These are phyloP conservation scores for Marcusenius ussheri DNA, from an alignment of 2,113 vertebrate species.

Conservation along the genomic window DNA sequence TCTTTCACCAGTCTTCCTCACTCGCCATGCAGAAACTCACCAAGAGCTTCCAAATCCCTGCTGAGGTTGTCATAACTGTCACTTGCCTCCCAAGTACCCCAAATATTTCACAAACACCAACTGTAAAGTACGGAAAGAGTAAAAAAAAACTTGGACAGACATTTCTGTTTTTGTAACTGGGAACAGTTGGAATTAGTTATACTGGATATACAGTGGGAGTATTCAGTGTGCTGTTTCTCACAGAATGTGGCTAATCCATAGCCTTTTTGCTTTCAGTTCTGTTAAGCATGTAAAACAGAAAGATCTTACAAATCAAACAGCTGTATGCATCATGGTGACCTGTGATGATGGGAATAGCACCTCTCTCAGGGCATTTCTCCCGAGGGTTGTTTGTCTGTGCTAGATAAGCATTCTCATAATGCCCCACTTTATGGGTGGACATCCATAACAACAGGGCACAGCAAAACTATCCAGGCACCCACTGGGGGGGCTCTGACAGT, in stretches of 20 bases:
- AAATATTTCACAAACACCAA: conserved; percentile 1
- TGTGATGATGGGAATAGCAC: neutral
- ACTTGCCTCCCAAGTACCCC: conserved; percentile 41
- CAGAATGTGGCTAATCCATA: neutral
- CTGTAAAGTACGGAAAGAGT: neutral
- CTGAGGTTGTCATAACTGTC: conserved; percentile 53
- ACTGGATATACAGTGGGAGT: neutral
- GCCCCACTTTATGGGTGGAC: neutral
- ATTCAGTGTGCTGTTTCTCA: neutral
- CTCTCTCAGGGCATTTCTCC: neutral
- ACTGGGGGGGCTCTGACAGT: neutral
- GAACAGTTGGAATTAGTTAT: neutral
- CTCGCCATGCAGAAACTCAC: neutral
- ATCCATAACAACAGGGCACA: conserved; percentile 1
- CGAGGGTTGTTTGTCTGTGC: neutral
- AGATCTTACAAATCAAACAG: neutral
- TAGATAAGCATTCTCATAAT: neutral
- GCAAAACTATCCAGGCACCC: neutral
- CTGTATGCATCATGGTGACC: neutral
- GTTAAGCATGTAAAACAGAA: neutral
- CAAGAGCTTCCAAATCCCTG: conserved; percentile 40
- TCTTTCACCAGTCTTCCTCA: conserved; percentile 33
- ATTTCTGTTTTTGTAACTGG: neutral
- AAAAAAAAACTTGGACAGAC: neutral
- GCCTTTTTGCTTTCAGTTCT: neutral